phyloP scores from a whole-genome alignment of 2,797 vertebrate genomes.

The Sciaenops ocellatus region DNA sequence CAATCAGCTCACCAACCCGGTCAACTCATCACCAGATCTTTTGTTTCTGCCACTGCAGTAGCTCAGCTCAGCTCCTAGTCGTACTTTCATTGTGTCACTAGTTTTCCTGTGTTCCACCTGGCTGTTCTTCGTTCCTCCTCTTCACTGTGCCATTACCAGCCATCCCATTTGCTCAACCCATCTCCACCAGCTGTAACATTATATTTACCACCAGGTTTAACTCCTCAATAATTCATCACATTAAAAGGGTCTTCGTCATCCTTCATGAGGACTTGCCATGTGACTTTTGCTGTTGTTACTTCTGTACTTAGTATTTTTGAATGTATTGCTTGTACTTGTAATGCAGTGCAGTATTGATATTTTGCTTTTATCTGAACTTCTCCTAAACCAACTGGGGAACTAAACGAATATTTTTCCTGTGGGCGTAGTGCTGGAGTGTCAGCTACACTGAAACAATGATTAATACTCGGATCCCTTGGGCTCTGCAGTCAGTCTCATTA shows the following conservation, averaged over 20 bases:
- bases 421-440: background rate
- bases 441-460: slow-evolving; percentile 17
- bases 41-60: background rate
- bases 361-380: background rate
- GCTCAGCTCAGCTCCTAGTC: too few species aligned
- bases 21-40: background rate
- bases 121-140: too few species aligned
- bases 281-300: background rate
- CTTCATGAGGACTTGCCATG: background rate
- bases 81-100: too few species aligned
- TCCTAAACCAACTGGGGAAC: background rate
- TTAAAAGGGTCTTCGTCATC: background rate
- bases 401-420: background rate
- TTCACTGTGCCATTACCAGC: too few species aligned
- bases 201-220: background rate
- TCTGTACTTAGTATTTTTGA: background rate
- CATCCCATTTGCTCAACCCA: too few species aligned
- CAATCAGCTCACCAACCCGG: background rate
- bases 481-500: slow-evolving; percentile 14
- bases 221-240: background rate
- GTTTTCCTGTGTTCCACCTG: too few species aligned
- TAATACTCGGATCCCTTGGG: slow-evolving; percentile 17
- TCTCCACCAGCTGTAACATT: too few species aligned
- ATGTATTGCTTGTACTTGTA: background rate
- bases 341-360: background rate